Percentiles rank a stretch among this genome's conserved stretches.
These are phyloP conservation scores for Yponomeuta plumbellus DNA, from an alignment of 2,888 invertebrate genomes.

Conservation along the genomic window DNA sequence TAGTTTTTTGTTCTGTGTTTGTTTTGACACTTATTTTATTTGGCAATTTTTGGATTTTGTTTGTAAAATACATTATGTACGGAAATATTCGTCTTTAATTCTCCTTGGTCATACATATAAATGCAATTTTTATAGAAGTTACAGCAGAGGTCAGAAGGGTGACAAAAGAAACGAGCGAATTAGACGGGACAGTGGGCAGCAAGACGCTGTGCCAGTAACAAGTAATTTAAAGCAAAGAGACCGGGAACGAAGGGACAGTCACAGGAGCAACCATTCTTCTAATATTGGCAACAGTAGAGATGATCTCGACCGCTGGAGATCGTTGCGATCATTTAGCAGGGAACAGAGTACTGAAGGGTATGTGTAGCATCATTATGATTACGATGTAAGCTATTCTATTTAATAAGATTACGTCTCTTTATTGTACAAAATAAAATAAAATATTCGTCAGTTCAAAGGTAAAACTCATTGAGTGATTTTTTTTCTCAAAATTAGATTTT, in stretches of 20 bases:
- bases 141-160: slow-evolving; percentile 62
- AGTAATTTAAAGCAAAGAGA: slow-evolving; percentile 41
- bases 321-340: slow-evolving; percentile 64
- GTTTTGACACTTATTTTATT: no score
- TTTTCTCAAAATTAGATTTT: no score
- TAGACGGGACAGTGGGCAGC: slow-evolving; percentile 49
- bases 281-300: slow-evolving; percentile 67
- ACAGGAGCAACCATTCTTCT: slow-evolving; percentile 64
- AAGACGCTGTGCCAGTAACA: slow-evolving; percentile 19
- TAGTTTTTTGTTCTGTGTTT: no score
- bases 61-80: no score
- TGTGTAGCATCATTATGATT: slow-evolving; percentile 17
- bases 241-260: slow-evolving; percentile 58
- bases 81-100: no score
- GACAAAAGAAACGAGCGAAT: slow-evolving; percentile 57
- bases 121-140: slow-evolving; percentile 42
- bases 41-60: no score
- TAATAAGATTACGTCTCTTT: background rate
- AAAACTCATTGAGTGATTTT: no score
- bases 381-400: no score
- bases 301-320: slow-evolving; percentile 67
- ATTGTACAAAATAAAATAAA: no score
- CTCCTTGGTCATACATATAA: no score
- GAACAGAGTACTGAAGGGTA: slow-evolving; percentile 72
- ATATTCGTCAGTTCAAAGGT: no score